Percentiles rank a stretch among this genome's conserved stretches.
phyloP scores from a whole-genome alignment of 2,797 vertebrate genomes.

The Sternotherus odoratus region DNA sequence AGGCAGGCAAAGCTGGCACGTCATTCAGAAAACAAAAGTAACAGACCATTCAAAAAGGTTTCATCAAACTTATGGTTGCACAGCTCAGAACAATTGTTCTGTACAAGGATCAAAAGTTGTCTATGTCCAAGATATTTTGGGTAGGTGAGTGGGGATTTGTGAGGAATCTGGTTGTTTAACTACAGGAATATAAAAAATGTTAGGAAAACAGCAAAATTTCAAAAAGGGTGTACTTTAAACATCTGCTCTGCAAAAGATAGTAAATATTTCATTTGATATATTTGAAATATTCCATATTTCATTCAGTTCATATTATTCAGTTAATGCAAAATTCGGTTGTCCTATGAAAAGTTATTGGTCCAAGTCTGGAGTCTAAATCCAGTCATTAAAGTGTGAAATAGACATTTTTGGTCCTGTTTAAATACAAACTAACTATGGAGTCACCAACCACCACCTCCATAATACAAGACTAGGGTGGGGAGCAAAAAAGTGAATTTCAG shows the following conservation, averaged over 20 bases:
- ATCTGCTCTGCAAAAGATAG: not conserved
- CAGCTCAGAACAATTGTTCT: not conserved
- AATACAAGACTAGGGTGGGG: not conserved
- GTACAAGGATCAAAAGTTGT: fast-evolving
- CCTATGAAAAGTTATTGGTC: not conserved
- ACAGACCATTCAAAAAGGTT: not conserved
- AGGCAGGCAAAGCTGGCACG: not conserved
- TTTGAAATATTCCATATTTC: too few species aligned
- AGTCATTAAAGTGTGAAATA: fast-evolving
- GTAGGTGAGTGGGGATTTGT: not conserved
- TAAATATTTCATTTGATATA: fast-evolving
- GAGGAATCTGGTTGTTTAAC: fast-evolving
- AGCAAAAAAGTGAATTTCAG: not conserved
- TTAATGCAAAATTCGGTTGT: fast-evolving
- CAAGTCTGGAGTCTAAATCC: not conserved
- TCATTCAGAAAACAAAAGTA: fast-evolving
- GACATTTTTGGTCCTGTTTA: fast-evolving
- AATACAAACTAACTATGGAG: not conserved
- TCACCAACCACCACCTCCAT: fast-evolving
- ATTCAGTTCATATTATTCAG: too few species aligned
- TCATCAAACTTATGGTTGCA: not conserved
- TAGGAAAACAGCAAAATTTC: not conserved
- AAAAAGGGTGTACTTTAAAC: not conserved
- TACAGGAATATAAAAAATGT: fast-evolving
- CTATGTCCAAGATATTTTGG: not conserved